Percentiles rank a stretch among this genome's conserved stretches.
phyloP scores from a whole-genome alignment of 1,140 invertebrate species.

The Tribolium madens region DNA sequence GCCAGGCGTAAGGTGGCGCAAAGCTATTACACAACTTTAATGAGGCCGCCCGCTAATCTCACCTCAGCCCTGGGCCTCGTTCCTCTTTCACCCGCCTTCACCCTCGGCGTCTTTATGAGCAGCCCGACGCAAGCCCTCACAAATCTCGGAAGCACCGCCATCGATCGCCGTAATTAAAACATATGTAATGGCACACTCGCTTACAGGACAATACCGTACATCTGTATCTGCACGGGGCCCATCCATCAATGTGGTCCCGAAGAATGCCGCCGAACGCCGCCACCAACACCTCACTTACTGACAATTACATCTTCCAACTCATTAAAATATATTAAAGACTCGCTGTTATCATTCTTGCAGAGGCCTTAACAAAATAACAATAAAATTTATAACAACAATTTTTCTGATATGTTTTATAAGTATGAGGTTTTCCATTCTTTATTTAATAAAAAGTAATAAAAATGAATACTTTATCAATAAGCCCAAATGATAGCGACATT shows the following conservation, averaged over 20 bases:
- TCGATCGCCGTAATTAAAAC: slow-evolving; percentile 58
- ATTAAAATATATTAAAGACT: too few relatives aligned
- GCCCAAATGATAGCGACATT: too few relatives aligned
- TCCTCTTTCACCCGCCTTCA: slow-evolving; percentile 32
- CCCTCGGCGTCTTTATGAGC: slow-evolving; percentile 47
- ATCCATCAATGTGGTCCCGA: slow-evolving; percentile 8
- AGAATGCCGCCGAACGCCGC: slow-evolving; percentile 1
- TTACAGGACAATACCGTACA: slow-evolving; percentile 56
- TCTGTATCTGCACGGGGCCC: slow-evolving; percentile 49
- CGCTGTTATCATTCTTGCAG: too few relatives aligned
- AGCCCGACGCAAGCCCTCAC: slow-evolving; percentile 46
- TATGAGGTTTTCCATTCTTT: too few relatives aligned
- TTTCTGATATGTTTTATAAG: too few relatives aligned
- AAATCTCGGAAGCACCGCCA: slow-evolving; percentile 54
- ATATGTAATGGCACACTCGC: slow-evolving; percentile 54
- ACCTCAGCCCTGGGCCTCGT: slow-evolving; percentile 45
- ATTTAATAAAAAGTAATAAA: too few relatives aligned
- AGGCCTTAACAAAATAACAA: too few relatives aligned
- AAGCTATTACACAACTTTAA: slow-evolving; percentile 62
- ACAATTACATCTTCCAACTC: too few relatives aligned
- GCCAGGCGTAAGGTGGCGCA: slow-evolving; percentile 57
- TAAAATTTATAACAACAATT: too few relatives aligned
- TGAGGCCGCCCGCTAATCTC: slow-evolving; percentile 60
- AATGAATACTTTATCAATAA: too few relatives aligned
- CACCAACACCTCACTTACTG: neutral